Base-by-base conservation (phyloP, 2,888 invertebrate species). In the Callinectes sapidus region DNA sequence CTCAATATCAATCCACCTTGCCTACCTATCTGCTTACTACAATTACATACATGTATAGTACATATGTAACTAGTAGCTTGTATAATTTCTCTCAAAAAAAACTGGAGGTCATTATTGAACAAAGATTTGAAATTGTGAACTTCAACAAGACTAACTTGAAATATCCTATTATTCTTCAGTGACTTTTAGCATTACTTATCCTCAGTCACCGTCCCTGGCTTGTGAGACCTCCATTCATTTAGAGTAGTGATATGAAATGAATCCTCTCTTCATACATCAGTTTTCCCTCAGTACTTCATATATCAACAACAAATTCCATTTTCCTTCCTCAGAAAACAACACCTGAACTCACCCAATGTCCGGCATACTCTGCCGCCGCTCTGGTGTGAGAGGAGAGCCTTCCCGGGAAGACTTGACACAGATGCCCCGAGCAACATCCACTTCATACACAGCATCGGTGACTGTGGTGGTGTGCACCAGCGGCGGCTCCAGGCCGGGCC, bases 391-490 rank as follows among this genome's bases (percentile, higher is more conserved):
- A 32, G 94, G 94, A 1, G 94, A 94, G 6, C 94, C 94, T 87
- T 94, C 94, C 48, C 93, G 90, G 42, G 94, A 94, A 5, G 94
- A 88, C 81, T 94, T 96, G 32, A 97, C 96, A 81, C 97, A 97
- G 94, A 98, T 97, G 95, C 98, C 98, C 90, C 98, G 96, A 96
- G 97, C 97, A 87, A 98, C 97, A 96, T 98, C 98, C 95, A 98
- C 97, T 92, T 97, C 97, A 96, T 98, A 98, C 23, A 97, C 96
- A 95, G 97, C 97, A 95, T 98, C 97, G 96, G 98, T 98, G 96
- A 98, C 98, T 85, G 98, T 97, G 87, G 98, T 98, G 96, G 98
- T 98, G 95, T 98, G 98, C 90, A 98, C 95, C 95, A 98, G 96
- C 3, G 98, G 98, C 42, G 98, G 97, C 95, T 97, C 97, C 92